These are phyloP conservation scores for Cygnus buccinator DNA, from an alignment of 2,113 vertebrate species.

Conservation along the genomic window DNA sequence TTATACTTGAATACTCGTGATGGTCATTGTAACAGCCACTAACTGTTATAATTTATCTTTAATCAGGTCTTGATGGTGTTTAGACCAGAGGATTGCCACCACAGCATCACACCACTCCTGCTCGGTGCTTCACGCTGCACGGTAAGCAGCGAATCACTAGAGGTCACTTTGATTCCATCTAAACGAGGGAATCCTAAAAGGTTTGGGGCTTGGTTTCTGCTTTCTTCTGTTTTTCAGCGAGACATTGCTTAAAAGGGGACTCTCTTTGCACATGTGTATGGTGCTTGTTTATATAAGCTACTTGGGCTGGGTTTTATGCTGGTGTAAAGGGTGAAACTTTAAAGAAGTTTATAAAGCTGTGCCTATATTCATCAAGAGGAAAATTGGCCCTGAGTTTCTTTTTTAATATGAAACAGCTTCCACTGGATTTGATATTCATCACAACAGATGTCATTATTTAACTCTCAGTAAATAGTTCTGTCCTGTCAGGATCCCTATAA, in stretches of 20 bases:
- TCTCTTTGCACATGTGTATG: neutral
- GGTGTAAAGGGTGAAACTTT: neutral
- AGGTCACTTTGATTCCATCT: constrained; percentile 71
- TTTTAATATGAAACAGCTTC: constrained; percentile 63
- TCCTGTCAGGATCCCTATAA: neutral
- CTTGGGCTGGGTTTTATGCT: neutral
- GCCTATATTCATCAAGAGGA: constrained; percentile 2
- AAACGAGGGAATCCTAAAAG: neutral
- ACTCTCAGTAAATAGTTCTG: constrained; percentile 11
- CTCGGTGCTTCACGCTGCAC: neutral
- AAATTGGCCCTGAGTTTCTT: constrained; percentile 26
- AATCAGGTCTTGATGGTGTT: neutral
- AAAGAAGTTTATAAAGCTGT: constrained; percentile 35
- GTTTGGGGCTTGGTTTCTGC: neutral
- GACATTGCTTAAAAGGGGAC: neutral
- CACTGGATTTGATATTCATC: constrained; percentile 4
- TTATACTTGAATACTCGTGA: neutral
- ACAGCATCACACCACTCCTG: neutral
- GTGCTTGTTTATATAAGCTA: neutral
- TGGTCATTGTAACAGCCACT: neutral
- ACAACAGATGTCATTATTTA: constrained; percentile 62
- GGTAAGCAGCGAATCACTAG: constrained; percentile 57
- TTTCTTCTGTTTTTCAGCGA: neutral
- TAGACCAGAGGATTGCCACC: neutral
- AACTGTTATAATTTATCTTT: neutral